Percentiles rank a stretch among this genome's conserved stretches.
These are phyloP conservation scores for Gymnosoma rotundatum DNA, from an alignment of 2,888 invertebrate genomes.

Conservation along the genomic window DNA sequence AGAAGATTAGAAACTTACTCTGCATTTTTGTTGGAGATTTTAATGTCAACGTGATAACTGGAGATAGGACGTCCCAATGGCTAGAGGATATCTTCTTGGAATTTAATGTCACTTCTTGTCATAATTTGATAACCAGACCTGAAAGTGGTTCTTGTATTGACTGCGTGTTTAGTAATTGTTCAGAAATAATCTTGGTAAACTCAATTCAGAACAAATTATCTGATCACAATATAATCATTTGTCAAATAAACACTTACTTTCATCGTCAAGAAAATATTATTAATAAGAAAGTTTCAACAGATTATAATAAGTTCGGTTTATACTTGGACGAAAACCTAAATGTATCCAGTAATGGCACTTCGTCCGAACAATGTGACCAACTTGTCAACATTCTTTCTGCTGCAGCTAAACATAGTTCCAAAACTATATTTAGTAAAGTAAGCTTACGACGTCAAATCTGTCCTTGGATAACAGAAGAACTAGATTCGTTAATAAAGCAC, in stretches of 20 bases:
- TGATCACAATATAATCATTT: neutral
- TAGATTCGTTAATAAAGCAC: no score
- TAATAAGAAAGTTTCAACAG: no score
- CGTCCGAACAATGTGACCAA: constrained; percentile 6
- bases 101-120: no score
- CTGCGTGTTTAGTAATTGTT: no score
- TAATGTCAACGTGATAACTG: no score
- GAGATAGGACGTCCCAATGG: no score
- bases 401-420: neutral
- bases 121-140: no score
- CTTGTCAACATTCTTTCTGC: constrained; percentile 6
- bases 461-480: neutral
- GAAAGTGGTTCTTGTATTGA: no score
- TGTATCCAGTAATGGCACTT: neutral
- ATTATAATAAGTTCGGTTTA: neutral
- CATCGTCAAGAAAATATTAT: neutral
- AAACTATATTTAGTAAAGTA: neutral
- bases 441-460: neutral
- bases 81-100: no score
- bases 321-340: neutral
- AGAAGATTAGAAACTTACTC: no score
- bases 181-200: neutral
- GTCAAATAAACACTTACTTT: no score
- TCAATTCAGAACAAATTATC: constrained; percentile 8
- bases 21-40: no score